phyloP scores from a whole-genome alignment of 2,888 invertebrate species.

The Andrena dorsata region DNA sequence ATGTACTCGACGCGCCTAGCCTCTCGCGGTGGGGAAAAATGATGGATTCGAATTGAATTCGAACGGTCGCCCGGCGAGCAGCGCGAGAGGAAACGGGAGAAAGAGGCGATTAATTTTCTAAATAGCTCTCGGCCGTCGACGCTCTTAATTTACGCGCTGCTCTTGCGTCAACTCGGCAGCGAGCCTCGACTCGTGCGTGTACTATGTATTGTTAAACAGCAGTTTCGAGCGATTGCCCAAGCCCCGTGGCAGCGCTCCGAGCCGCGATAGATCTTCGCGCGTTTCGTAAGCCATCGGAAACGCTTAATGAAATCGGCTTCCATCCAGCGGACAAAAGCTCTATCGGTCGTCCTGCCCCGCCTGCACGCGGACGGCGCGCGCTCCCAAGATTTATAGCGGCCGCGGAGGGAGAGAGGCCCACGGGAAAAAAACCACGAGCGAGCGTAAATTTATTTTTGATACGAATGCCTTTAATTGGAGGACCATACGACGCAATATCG shows the following conservation, averaged over 20 bases:
- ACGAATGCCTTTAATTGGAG: conserved; percentile 66
- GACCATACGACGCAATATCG: conserved; percentile 53
- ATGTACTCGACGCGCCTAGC: conserved; percentile 5
- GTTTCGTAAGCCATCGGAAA: conserved; percentile 55
- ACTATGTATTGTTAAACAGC: too few relatives aligned
- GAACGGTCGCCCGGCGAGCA: not conserved
- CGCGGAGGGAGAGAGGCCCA: not conserved
- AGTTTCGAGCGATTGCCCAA: conserved; percentile 41
- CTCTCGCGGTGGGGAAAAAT: not conserved
- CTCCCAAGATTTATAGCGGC: conserved; percentile 52
- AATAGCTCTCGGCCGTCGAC: conserved; percentile 61
- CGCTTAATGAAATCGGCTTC: conserved; percentile 45
- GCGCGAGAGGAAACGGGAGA: not conserved
- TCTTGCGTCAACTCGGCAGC: conserved; percentile 51
- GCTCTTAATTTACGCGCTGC: conserved; percentile 63
- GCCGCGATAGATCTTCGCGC: conserved; percentile 36
- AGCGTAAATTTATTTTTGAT: conserved; percentile 63
- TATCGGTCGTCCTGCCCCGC: conserved; percentile 3
- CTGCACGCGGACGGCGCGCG: conserved; percentile 22
- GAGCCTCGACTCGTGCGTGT: not conserved
- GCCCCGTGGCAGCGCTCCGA: conserved; percentile 11
- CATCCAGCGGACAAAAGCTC: conserved; percentile 13
- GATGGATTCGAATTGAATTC: conserved; percentile 34
- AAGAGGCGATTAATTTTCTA: conserved; percentile 61
- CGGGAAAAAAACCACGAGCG: not conserved